Conservation (phyloP, 2,113 vertebrate genomes). For the Elephantulus edwardii region DNA sequence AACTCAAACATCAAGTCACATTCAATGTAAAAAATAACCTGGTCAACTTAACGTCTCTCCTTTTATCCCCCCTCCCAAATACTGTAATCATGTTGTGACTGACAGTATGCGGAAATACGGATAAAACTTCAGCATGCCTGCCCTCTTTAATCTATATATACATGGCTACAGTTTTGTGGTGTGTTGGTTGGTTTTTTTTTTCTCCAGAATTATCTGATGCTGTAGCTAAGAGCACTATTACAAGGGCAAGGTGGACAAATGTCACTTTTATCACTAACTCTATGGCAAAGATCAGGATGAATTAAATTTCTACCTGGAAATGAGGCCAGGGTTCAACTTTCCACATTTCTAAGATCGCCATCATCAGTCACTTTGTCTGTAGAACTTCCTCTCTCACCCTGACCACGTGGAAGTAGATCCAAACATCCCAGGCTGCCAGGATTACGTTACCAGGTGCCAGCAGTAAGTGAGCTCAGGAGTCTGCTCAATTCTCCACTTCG, state of each 20-base stretch:
- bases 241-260: not conserved
- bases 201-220: conserved; percentile 59
- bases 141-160: conserved; percentile 77
- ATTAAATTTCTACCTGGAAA: not conserved
- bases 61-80: too few relatives aligned
- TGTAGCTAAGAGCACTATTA: not conserved
- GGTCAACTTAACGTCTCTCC: conserved; percentile 64
- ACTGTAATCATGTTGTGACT: conserved; percentile 61
- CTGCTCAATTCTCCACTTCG: not conserved
- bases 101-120: conserved; percentile 50
- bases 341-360: not conserved
- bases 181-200: conserved; percentile 30
- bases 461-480: not conserved
- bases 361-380: not conserved
- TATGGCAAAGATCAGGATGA: not conserved
- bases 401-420: not conserved
- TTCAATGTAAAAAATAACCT: conserved; percentile 62
- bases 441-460: not conserved
- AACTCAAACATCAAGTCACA: too few relatives aligned
- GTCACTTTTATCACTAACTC: not conserved
- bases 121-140: conserved; percentile 63
- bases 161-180: conserved; percentile 70
- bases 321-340: not conserved
- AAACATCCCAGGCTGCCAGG: not conserved
- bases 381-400: not conserved